Base-by-base conservation (phyloP, 2,888 invertebrate genomes). In the Resseliella maxima region DNA sequence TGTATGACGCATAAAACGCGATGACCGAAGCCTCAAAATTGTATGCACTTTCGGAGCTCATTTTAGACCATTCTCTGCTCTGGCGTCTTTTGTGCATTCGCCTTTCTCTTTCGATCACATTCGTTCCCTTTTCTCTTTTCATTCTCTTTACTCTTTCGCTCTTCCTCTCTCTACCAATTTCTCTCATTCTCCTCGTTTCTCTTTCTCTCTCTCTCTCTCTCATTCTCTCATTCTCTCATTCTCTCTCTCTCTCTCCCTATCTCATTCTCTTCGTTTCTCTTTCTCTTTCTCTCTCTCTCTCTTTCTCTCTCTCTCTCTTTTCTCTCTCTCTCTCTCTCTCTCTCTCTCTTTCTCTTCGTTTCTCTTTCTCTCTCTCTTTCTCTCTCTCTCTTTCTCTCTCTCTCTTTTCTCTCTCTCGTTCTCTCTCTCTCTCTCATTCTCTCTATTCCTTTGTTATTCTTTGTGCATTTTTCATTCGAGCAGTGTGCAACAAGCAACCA, bases 21-120 rank as follows among this genome's bases (percentile, higher is more conserved):
- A 3, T 72, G 72, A 72, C 72, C 72, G 72, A 72, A 72, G 72
- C 72, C 72, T 72, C 72, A 72, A 72, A 72, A 72, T n/a, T 35
- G 72, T 31, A 35, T 31, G 72, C 72, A 72, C n/a, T 72, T 72
- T 50, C 46, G 46, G 18, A 50, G 18, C 31, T 31, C 12, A 24
- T 15, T 1, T 15, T 72, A n/a, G n/a, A n/a, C n/a, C 72, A 3
- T 2, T 12, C 31, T 15, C 3, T 24, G n/a, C 27, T 59, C 15
- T 27, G 35, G 72, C 72, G 72, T 72, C 72, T 31, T 31, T 72
- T 24, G 24, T n/a, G n/a, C n/a, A n/a, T n/a, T n/a, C n/a, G n/a
- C n/a, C n/a, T 59, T 18, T 50, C 18, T 15, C 15, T 18, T 1
- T 50, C 1, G 8, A 15, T 50, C 18, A 15, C 46, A 15, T 18